A percentile compares a stretch with the other conserved stretches of the same genome.
Evolutionary conservation across 2,113 vertebrate genomes (phyloP).

Genomic region (Strix uralensis): DNA sequence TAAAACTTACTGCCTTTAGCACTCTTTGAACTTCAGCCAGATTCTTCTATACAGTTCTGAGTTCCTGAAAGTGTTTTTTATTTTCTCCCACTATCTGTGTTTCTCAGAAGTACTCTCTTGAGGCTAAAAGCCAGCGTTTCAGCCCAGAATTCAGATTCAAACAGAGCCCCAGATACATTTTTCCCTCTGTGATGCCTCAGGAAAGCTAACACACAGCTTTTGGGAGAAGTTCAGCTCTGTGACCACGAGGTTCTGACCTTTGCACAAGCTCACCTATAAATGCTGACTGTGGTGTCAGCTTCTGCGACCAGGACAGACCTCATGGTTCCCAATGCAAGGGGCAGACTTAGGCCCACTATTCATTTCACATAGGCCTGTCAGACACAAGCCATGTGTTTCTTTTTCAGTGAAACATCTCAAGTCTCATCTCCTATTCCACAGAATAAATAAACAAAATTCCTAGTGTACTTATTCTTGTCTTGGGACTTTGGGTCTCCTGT

Average conservation of each 20-base stretch:
- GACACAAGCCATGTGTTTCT: not conserved
- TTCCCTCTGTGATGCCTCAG: not conserved
- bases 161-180: not conserved
- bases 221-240: not conserved
- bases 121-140: not conserved
- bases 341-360: not conserved
- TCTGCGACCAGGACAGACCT: not conserved
- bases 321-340: not conserved
- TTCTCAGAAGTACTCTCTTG: not conserved
- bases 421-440: not conserved
- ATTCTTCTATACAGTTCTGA: not conserved
- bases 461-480: not conserved
- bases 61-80: not conserved
- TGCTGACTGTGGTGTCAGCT: not conserved
- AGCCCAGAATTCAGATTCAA: not conserved
- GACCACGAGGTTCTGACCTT: not conserved
- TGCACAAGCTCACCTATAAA: accelerated
- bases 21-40: not conserved
- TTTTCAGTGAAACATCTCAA: not conserved
- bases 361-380: not conserved
- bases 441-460: not conserved
- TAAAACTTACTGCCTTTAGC: not conserved
- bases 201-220: not conserved
- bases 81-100: not conserved
- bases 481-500: accelerated